Conservation (phyloP, 2,797 vertebrate species). For the Sylvia borin region DNA sequence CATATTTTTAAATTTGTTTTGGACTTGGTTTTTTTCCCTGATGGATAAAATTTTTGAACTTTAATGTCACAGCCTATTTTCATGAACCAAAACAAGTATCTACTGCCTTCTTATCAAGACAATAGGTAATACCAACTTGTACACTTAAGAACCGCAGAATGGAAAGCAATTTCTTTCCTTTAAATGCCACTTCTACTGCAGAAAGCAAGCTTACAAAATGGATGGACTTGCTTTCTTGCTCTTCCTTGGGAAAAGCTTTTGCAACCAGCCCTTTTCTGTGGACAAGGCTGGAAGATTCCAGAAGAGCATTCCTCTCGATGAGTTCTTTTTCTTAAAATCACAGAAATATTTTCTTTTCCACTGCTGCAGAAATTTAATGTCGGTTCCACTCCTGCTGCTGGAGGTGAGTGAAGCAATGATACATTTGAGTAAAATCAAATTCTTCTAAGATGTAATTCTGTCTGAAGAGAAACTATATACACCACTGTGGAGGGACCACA, state of each 20-base stretch:
- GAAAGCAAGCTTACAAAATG: neutral
- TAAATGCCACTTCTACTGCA: neutral
- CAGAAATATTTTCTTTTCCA: neutral
- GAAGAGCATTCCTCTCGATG: neutral
- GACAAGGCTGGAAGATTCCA: neutral
- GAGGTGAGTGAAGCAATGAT: neutral
- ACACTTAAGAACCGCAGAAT: neutral
- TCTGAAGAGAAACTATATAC: neutral
- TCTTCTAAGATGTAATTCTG: neutral
- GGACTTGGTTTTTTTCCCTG: fast-evolving
- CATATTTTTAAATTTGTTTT: neutral
- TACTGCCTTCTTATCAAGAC: neutral
- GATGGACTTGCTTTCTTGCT: neutral
- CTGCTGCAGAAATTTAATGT: neutral
- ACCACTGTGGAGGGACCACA: neutral
- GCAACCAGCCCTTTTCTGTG: neutral
- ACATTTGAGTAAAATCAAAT: neutral
- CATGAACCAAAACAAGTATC: neutral
- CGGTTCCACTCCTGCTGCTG: neutral
- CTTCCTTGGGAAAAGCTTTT: neutral
- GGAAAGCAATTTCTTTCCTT: neutral
- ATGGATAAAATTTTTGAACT: neutral
- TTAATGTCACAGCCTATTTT: neutral
- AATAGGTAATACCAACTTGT: neutral
- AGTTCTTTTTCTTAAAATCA: neutral